Evolutionary conservation across 1,140 invertebrate genomes (phyloP), one percentile per base, ranked within the genome.

Genomic region (Bactericera cockerelli): DNA sequence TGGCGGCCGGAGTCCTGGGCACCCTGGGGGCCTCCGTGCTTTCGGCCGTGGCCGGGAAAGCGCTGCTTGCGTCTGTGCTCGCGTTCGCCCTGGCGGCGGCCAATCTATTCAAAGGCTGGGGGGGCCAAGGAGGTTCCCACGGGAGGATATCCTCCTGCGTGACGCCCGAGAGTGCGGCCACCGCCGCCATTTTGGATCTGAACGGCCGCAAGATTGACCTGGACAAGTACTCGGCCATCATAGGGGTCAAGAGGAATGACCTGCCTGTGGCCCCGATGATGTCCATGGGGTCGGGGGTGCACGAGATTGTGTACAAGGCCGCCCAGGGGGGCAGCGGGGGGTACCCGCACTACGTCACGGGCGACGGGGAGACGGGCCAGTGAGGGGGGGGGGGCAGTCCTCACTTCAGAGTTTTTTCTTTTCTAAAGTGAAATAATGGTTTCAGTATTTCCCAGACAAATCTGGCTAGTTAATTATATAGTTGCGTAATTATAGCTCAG

Each of bases 151-250:
- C 42, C 4, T 10, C 42, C 8, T 49, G 42, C n/a, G 22, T n/a
- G 6, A 10, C 42, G 3, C 42, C 42, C 4, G 42, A 49, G 22
- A 49, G 22, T n/a, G 42, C 42, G 3, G 42, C 42, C 4, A 49
- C 42, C 4, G 42, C 42, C 4, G 42, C 42, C 4, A 49, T 49
- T 10, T n/a, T 49, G 3, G 42, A 49, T n/a, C 22, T 49, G 3
- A 49, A 49, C 22, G 42, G 42, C 4, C n/a, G 42, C 4, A 49
- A 49, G 22, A n/a, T 49, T 4, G 42, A 49, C 19, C 19, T 49
- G 22, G 42, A 49, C 22, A 49, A 49, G 22, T 49, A 49, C 42
- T 49, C 42, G n/a, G 42, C 42, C 4, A 49, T 49, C 19, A 49
- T 49, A 19, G 42, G 42, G 3, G 42, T 49, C 3, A 49, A 49